These are phyloP conservation scores for Ptilodon capucinus DNA, from an alignment of 2,888 invertebrate species.

Conservation along the genomic window DNA sequence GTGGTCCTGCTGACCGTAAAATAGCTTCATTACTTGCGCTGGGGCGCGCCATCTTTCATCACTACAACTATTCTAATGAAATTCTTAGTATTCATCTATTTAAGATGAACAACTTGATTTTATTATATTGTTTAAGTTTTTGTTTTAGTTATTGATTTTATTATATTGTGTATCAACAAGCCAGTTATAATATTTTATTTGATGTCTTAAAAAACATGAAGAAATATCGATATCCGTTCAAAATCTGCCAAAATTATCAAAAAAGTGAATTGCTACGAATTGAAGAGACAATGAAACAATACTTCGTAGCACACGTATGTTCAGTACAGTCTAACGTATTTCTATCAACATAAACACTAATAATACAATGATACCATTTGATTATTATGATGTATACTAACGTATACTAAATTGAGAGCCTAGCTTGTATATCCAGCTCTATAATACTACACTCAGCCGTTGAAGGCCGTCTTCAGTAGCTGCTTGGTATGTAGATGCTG, in stretches of 20 bases:
- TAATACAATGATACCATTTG: no score
- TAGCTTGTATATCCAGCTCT: no score
- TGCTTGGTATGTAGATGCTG: constrained; percentile 10
- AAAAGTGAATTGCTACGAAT: not conserved
- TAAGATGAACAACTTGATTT: not conserved
- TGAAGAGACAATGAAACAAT: not conserved
- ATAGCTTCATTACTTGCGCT: constrained; percentile 65
- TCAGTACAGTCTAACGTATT: no score
- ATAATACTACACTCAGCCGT: constrained; percentile 7
- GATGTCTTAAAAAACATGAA: no score
- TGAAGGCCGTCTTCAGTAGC: constrained; percentile 32
- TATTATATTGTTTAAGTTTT: not conserved
- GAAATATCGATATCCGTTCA: no score
- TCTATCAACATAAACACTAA: no score
- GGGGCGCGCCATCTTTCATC: constrained; percentile 60
- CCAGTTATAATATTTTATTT: no score
- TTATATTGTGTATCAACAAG: no score
- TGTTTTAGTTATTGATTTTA: not conserved
- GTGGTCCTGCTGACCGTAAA: constrained; percentile 74
- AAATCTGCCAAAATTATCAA: no score
- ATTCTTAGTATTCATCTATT: constrained; percentile 12
- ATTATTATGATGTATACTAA: no score
- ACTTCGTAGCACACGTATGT: constrained; percentile 12
- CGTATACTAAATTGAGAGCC: no score
- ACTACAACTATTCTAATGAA: constrained; percentile 37